phyloP scores from a whole-genome alignment of 2,797 vertebrate species.

The Poecilia gillii region DNA sequence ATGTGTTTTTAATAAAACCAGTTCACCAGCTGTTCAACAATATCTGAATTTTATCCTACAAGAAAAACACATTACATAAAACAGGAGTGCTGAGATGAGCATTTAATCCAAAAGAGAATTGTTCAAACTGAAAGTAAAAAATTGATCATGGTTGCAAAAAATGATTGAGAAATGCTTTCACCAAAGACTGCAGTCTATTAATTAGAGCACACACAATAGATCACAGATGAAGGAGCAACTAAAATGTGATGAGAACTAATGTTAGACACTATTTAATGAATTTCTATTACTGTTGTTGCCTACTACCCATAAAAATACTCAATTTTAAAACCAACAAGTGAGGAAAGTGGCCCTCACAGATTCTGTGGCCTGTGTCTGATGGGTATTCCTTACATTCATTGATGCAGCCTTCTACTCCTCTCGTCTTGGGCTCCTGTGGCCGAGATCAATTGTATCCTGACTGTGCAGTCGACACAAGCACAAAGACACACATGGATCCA shows the following conservation, averaged over 20 bases:
- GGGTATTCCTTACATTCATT: constrained; percentile 22
- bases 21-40: neutral
- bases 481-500: constrained; percentile 25
- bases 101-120: neutral
- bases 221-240: neutral
- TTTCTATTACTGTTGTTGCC: neutral
- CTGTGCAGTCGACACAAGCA: constrained; percentile 31
- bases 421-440: constrained; percentile 34
- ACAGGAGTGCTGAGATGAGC: neutral
- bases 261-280: neutral
- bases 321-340: constrained; percentile 7
- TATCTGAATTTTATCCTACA: neutral
- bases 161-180: neutral
- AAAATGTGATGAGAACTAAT: neutral
- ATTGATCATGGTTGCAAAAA: neutral
- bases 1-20: no score
- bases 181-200: neutral
- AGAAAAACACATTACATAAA: neutral
- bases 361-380: constrained; percentile 12
- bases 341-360: constrained; percentile 1
- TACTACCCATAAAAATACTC: neutral
- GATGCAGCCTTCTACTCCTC: constrained; percentile 11
- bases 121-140: neutral
- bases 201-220: constrained; percentile 16
- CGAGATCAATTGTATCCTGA: constrained; percentile 50